Evolutionary conservation across 2,113 vertebrate genomes (phyloP).

Genomic region (Rhinoptilus africanus): DNA sequence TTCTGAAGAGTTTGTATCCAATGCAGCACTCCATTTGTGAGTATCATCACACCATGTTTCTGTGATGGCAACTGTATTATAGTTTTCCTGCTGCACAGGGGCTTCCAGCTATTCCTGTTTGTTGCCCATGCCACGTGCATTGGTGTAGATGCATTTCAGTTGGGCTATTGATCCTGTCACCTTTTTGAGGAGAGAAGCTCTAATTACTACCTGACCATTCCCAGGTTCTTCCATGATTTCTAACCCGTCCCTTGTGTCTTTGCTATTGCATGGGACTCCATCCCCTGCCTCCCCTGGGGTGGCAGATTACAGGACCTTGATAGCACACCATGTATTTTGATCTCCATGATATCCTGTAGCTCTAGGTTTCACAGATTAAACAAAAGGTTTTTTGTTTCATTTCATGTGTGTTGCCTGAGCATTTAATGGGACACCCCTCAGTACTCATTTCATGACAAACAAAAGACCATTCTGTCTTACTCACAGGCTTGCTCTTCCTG

Average conservation of each 20-base stretch:
- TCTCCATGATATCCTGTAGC: background rate
- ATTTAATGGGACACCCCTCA: background rate
- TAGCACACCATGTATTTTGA: background rate
- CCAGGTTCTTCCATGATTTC: background rate
- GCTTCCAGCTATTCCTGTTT: background rate
- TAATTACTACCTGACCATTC: background rate
- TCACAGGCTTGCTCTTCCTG: background rate
- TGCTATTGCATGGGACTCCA: background rate
- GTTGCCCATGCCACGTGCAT: background rate
- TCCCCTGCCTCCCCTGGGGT: background rate
- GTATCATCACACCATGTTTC: background rate
- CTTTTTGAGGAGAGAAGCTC: background rate
- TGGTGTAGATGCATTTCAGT: background rate
- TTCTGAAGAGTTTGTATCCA: background rate
- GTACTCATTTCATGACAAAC: background rate
- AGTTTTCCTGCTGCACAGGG: background rate
- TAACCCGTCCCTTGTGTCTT: background rate
- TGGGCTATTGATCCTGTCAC: background rate
- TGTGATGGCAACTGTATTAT: background rate
- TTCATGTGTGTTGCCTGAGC: background rate
- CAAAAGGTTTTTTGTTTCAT: background rate
- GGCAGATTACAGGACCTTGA: background rate
- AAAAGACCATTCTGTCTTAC: background rate
- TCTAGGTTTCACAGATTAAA: background rate
- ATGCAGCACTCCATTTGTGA: background rate